Percentiles rank a stretch among this genome's conserved stretches.
phyloP scores from a whole-genome alignment of 2,888 invertebrate genomes.

The Cephus pygmeus region DNA sequence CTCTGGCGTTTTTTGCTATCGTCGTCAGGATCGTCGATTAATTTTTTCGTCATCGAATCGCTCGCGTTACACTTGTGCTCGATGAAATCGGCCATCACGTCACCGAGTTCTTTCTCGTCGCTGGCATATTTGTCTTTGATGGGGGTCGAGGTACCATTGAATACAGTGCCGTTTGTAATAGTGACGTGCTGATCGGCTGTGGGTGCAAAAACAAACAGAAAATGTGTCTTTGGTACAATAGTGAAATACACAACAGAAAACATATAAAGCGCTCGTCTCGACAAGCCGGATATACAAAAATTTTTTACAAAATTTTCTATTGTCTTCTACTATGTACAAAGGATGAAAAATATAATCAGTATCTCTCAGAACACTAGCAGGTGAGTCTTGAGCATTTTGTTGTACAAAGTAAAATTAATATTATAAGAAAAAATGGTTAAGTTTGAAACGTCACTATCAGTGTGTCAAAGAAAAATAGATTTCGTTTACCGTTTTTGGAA shows the following conservation, averaged over 20 bases:
- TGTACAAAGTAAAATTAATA: too few species aligned
- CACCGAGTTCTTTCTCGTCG: constrained; percentile 63
- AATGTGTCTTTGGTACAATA: constrained; percentile 7
- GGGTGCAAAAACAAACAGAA: constrained; percentile 40
- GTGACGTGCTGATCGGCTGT: constrained; percentile 64
- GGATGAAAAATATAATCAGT: too few species aligned
- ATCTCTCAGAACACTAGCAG: too few species aligned
- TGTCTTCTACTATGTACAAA: too few species aligned
- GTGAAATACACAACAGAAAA: background rate
- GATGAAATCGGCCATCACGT: constrained; percentile 62
- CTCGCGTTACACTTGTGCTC: constrained; percentile 57
- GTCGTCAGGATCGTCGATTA: constrained; percentile 50
- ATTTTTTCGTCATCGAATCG: constrained; percentile 60
- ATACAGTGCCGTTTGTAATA: constrained; percentile 64
- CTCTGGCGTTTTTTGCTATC: constrained; percentile 60
- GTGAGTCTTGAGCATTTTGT: too few species aligned
- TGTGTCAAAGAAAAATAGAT: background rate
- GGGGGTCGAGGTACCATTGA: constrained; percentile 65
- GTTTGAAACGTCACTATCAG: background rate
- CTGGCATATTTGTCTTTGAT: constrained; percentile 65
- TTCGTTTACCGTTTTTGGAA: background rate
- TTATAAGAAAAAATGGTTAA: too few species aligned
- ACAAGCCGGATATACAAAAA: background rate
- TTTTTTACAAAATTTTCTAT: background rate
- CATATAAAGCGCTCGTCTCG: background rate